Conservation (phyloP, 1,140 invertebrate species). For the Drosophila sucinea region DNA sequence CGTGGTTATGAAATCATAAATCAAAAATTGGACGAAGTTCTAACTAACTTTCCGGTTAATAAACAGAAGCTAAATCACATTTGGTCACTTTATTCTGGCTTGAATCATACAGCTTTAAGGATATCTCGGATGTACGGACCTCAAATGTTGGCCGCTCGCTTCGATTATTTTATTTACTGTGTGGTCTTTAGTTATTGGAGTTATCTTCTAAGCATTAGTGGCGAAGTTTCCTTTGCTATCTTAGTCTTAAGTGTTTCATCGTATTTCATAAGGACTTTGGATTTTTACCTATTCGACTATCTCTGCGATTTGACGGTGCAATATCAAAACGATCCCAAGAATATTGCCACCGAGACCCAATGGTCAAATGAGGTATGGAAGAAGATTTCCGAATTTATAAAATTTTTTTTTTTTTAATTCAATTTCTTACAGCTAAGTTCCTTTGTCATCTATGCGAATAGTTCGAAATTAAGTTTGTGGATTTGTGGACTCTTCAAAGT, state of each 20-base stretch:
- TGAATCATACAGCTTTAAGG: conserved; percentile 14
- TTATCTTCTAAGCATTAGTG: conserved; percentile 27
- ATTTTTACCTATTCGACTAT: conserved; percentile 49
- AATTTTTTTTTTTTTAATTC: not conserved
- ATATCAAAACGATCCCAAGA: conserved; percentile 25
- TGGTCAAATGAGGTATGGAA: no score
- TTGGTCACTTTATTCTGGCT: conserved; percentile 40
- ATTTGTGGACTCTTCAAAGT: conserved; percentile 19
- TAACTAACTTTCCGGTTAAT: conserved; percentile 1
- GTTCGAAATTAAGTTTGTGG: conserved; percentile 1
- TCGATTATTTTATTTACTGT: conserved; percentile 31
- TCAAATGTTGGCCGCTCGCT: conserved; percentile 43
- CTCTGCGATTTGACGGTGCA: conserved; percentile 39
- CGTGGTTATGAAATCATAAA: conserved; percentile 45
- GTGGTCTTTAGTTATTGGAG: conserved; percentile 52
- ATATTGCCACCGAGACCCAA: conserved; percentile 11
- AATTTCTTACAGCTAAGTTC: conserved; percentile 14
- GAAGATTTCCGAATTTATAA: no score
- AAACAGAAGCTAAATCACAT: conserved; percentile 11
- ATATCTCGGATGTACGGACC: conserved; percentile 39
- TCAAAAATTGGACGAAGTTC: conserved; percentile 15
- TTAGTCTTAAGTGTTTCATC: no score
- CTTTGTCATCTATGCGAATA: conserved; percentile 22
- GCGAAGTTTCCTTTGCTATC: not conserved
- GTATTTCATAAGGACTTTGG: conserved; percentile 16